A percentile compares a stretch with the other conserved stretches of the same genome.
Conservation (phyloP, 2,888 invertebrate genomes). For the Xestoiulus laeticollis region DNA sequence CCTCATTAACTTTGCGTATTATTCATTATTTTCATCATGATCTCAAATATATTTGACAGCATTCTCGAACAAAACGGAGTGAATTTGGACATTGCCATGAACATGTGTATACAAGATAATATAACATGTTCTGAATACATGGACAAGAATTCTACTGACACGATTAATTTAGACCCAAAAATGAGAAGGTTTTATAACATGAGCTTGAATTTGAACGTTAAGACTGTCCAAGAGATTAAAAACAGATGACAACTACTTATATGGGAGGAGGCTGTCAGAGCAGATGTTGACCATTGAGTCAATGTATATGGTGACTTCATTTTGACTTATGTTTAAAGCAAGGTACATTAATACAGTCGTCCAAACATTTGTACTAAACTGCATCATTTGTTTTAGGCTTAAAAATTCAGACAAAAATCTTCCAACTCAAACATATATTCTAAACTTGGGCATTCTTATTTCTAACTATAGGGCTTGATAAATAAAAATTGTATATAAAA, state of each 20-base stretch:
- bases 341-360: no score
- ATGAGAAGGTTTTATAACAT: background rate
- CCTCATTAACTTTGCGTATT: background rate
- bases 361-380: no score
- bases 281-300: background rate
- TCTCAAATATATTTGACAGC: constrained; percentile 11
- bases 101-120: background rate
- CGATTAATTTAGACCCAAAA: background rate
- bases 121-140: background rate
- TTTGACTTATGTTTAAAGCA: background rate
- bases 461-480: no score
- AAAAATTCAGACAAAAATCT: no score
- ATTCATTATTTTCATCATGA: constrained; percentile 9
- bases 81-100: background rate
- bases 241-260: background rate
- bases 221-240: background rate
- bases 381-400: no score
- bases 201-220: background rate
- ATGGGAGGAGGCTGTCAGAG: background rate
- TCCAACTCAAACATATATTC: no score
- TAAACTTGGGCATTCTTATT: no score
- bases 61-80: background rate
- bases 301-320: background rate
- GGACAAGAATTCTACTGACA: background rate
- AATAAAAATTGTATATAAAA: no score